Evolutionary conservation across 2,113 vertebrate genomes (phyloP).

Genomic region (Halichoeres trimaculatus): DNA sequence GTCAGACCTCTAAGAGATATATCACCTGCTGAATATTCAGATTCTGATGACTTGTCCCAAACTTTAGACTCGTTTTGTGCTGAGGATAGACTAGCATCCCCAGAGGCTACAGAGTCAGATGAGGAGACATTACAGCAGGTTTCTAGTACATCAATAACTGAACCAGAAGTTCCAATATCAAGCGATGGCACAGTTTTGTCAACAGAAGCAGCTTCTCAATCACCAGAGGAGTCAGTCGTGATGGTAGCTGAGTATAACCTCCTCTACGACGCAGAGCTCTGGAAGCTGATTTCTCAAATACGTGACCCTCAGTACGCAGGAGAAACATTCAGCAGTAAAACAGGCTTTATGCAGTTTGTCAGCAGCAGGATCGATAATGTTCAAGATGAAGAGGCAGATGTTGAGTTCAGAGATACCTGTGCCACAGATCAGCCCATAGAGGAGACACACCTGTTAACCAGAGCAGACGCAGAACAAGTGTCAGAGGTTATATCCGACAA

Average conservation of each 20-base stretch:
- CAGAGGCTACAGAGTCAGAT: constrained; percentile 31
- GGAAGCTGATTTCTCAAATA: constrained; percentile 71
- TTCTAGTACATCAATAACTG: neutral
- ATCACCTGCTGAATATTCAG: constrained; percentile 20
- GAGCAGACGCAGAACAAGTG: neutral
- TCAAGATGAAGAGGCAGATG: constrained; percentile 9
- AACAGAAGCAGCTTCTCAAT: constrained; percentile 3
- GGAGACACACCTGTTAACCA: neutral
- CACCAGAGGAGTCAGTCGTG: constrained; percentile 12
- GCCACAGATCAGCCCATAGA: neutral
- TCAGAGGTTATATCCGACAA: neutral
- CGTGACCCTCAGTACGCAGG: constrained; percentile 75
- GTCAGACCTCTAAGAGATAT: constrained; percentile 7
- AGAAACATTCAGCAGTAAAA: constrained; percentile 68
- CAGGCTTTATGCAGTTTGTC: constrained; percentile 60
- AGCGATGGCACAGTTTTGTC: neutral
- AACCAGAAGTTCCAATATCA: neutral
- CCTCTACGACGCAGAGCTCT: constrained; percentile 54
- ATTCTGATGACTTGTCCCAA: constrained; percentile 30
- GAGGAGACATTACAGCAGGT: neutral
- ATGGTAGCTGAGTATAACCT: constrained; percentile 61
- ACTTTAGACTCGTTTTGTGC: neutral
- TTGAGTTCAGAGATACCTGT: neutral
- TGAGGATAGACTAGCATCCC: constrained; percentile 48
- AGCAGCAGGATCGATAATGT: constrained; percentile 44